phyloP scores from a whole-genome alignment of 2,888 invertebrate genomes.

The Sarcophaga caerulescens region DNA sequence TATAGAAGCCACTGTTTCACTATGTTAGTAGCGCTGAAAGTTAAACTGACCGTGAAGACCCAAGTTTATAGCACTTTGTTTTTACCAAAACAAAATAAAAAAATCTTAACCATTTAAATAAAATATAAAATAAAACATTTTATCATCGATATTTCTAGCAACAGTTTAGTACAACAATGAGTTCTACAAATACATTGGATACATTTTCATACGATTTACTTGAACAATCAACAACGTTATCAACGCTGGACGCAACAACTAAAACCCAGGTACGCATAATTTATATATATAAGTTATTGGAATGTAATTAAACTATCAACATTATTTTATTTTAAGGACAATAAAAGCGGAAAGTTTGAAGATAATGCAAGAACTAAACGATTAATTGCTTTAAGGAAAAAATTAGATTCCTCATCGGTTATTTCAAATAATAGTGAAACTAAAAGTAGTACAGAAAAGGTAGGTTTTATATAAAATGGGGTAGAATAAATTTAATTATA shows the following conservation, averaged over 20 bases:
- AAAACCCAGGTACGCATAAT: constrained; percentile 38
- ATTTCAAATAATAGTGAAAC: constrained; percentile 1
- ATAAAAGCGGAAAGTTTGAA: constrained; percentile 35
- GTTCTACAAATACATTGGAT: constrained; percentile 18
- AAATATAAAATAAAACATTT: too few relatives aligned
- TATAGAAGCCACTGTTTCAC: too few relatives aligned
- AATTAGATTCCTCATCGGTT: constrained; percentile 1
- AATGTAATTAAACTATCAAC: too few relatives aligned
- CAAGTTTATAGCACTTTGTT: too few relatives aligned
- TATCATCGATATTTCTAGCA: too few relatives aligned
- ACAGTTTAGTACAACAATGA: constrained; percentile 8
- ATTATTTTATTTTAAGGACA: constrained; percentile 30
- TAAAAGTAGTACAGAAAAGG: neutral
- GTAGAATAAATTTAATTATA: too few relatives aligned
- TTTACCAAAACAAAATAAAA: too few relatives aligned
- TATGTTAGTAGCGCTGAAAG: too few relatives aligned
- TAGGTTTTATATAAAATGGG: too few relatives aligned
- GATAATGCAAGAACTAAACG: constrained; percentile 52
- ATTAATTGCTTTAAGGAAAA: constrained; percentile 56
- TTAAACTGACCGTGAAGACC: too few relatives aligned
- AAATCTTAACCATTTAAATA: too few relatives aligned
- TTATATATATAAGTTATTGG: too few relatives aligned
- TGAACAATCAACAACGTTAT: constrained; percentile 38
- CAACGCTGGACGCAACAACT: constrained; percentile 23
- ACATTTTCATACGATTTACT: constrained; percentile 42